Percentiles rank a stretch among this genome's conserved stretches.
phyloP scores from a whole-genome alignment of 2,113 vertebrate species.

The Malurus elegans region DNA sequence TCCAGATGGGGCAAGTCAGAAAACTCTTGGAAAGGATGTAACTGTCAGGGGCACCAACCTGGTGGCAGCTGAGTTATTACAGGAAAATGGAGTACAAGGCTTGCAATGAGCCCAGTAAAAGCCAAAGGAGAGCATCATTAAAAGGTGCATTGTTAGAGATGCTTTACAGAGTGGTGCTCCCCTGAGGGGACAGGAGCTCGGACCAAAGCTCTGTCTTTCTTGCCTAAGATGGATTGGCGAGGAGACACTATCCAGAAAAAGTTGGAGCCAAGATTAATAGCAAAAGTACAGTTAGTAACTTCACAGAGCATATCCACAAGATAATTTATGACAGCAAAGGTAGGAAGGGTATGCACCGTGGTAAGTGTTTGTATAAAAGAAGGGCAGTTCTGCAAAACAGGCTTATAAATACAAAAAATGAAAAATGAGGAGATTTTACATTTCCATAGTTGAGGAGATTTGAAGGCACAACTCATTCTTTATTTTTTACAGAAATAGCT shows the following conservation, averaged over 20 bases:
- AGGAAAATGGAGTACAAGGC: constrained; percentile 39
- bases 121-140: constrained; percentile 20
- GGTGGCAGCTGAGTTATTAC: constrained; percentile 48
- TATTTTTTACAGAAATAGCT: not conserved
- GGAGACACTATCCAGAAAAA: not conserved
- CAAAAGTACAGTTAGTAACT: not conserved
- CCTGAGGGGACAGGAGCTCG: not conserved
- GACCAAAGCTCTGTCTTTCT: not conserved
- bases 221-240: not conserved
- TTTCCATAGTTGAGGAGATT: not conserved
- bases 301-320: not conserved
- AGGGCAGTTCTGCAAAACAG: not conserved
- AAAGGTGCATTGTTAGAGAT: not conserved
- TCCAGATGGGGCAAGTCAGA: constrained; percentile 35
- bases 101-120: constrained; percentile 13
- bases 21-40: constrained; percentile 28
- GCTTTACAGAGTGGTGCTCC: not conserved
- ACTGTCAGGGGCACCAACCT: constrained; percentile 25
- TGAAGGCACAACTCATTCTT: not conserved
- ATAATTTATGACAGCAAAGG: not conserved
- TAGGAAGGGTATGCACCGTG: not conserved
- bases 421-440: not conserved
- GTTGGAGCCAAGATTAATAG: not conserved
- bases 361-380: not conserved
- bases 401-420: not conserved